phyloP scores from a whole-genome alignment of 64 coral and sea anemone species.

The Orbicella faveolata region DNA sequence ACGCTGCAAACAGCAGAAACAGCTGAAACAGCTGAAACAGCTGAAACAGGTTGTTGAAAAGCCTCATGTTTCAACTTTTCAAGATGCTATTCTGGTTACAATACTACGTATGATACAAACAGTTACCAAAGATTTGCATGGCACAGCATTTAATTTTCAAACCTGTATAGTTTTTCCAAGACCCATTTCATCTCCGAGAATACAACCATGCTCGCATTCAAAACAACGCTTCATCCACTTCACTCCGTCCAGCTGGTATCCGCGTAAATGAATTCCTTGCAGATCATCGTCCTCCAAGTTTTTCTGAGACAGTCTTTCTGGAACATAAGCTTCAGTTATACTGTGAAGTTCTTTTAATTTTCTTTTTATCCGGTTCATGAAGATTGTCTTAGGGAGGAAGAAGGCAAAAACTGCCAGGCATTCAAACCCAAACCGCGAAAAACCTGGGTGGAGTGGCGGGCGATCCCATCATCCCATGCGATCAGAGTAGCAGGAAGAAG shows the following conservation, averaged over 20 bases:
- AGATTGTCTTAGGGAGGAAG: neutral
- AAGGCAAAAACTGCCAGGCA: neutral
- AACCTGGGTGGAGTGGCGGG: neutral
- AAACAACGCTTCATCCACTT: slow-evolving; percentile 47
- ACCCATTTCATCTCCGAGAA: slow-evolving; percentile 92
- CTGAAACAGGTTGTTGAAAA: no score
- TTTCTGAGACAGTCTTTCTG: slow-evolving; percentile 44
- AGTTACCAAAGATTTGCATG: neutral
- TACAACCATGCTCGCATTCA: slow-evolving; percentile 53
- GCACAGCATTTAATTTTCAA: neutral
- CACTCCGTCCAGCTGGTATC: slow-evolving; percentile 84
- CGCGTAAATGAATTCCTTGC: slow-evolving; percentile 57
- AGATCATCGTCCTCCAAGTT: slow-evolving; percentile 56
- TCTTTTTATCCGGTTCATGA: slow-evolving; percentile 42
- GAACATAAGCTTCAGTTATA: neutral
- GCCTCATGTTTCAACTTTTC: neutral
- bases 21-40: no score
- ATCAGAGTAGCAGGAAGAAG: neutral
- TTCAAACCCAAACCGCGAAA: neutral
- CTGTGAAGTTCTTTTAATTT: slow-evolving; percentile 14
- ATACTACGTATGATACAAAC: neutral
- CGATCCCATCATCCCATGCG: neutral
- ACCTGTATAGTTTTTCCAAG: slow-evolving; percentile 95
- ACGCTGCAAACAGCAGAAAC: no score
- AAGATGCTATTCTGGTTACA: neutral